A percentile compares a stretch with the other conserved stretches of the same genome.
Conservation (phyloP, 2,888 invertebrate genomes). For the Malthinus seriepunctatus region DNA sequence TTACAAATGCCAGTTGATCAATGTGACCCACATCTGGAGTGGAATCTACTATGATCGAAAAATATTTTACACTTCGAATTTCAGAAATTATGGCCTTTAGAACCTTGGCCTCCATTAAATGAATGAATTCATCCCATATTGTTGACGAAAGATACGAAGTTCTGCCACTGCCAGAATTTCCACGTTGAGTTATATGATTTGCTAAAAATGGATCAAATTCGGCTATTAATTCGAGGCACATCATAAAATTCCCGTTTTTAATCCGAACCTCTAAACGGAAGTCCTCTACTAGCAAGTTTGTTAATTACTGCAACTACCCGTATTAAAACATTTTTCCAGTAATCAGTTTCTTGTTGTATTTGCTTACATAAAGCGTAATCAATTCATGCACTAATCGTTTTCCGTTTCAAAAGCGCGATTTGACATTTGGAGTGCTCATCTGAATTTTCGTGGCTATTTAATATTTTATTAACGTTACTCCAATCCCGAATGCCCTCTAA, state of each 20-base stretch:
- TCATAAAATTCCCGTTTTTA: slow-evolving; percentile 40
- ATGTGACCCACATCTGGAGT: slow-evolving; percentile 31
- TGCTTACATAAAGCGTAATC: neutral
- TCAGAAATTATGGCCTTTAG: no score
- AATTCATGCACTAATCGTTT: neutral
- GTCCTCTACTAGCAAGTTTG: no score
- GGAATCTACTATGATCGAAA: slow-evolving; percentile 33
- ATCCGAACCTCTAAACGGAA: no score
- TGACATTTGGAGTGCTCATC: neutral
- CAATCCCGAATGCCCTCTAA: neutral
- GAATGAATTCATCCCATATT: slow-evolving; percentile 36
- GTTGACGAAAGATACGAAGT: slow-evolving; percentile 34
- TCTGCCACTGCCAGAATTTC: slow-evolving; percentile 31
- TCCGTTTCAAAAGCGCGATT: neutral
- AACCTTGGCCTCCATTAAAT: slow-evolving; percentile 32
- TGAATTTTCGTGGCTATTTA: slow-evolving; percentile 1
- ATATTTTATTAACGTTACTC: neutral
- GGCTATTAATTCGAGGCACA: slow-evolving; percentile 38
- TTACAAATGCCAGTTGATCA: slow-evolving; percentile 34
- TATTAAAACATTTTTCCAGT: no score
- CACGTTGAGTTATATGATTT: slow-evolving; percentile 36
- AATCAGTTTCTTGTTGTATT: neutral
- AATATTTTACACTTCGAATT: slow-evolving; percentile 30
- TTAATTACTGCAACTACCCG: no score
- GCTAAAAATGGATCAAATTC: slow-evolving; percentile 42